phyloP scores from a whole-genome alignment of 2,888 invertebrate genomes.

The Drosophila phalerata region DNA sequence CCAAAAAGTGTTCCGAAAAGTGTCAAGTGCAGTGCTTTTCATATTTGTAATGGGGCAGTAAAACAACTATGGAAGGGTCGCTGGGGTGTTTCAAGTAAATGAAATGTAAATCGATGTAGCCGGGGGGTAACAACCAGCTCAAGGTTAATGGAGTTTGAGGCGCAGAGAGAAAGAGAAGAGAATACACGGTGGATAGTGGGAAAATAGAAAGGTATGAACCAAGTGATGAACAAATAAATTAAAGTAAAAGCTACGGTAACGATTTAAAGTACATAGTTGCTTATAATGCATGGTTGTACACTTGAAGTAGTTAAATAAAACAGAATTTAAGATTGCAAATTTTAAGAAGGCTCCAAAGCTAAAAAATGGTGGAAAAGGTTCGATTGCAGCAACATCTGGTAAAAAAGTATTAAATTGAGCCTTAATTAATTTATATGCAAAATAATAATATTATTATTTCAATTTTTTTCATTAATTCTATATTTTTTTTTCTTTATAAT shows the following conservation, averaged over 20 bases:
- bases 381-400: no score
- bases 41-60: conserved; percentile 51
- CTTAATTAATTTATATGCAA: no score
- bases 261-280: not conserved
- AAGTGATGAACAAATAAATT: conserved; percentile 2
- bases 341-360: no score
- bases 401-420: no score
- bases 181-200: not conserved
- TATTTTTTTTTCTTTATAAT: no score
- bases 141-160: conserved; percentile 22
- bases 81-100: conserved; percentile 41
- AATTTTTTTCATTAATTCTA: no score
- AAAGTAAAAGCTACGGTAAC: not conserved
- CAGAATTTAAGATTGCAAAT: not conserved
- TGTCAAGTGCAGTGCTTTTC: conserved; percentile 76
- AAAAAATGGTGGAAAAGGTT: no score
- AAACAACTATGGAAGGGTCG: conserved; percentile 15
- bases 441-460: no score
- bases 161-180: not conserved
- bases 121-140: conserved; percentile 26
- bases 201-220: not conserved
- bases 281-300: not conserved
- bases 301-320: not conserved
- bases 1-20: conserved; percentile 54
- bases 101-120: conserved; percentile 54